Evolutionary conservation across 2,797 vertebrate species (phyloP).

Genomic region (Psittacula derbiana): DNA sequence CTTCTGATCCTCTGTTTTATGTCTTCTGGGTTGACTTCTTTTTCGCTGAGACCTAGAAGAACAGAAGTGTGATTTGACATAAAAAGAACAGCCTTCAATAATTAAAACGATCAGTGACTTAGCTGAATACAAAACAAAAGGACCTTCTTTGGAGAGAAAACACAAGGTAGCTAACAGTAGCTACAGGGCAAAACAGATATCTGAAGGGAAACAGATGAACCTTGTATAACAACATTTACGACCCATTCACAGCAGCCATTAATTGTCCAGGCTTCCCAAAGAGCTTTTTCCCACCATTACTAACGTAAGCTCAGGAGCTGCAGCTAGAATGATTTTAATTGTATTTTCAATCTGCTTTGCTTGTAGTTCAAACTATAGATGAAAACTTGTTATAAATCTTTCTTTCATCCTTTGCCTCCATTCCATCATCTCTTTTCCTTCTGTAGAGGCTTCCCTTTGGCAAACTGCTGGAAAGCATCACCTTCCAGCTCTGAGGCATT

Average conservation of each 20-base stretch:
- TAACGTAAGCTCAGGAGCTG: background rate
- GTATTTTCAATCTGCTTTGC: background rate
- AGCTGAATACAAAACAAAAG: background rate
- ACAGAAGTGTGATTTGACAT: background rate
- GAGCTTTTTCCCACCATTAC: background rate
- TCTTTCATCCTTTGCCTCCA: constrained; percentile 5
- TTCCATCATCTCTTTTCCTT: background rate
- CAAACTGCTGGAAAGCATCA: constrained; percentile 31
- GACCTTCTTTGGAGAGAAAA: constrained; percentile 17
- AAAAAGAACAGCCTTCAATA: background rate
- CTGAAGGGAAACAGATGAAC: constrained; percentile 45
- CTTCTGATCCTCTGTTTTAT: constrained; percentile 92
- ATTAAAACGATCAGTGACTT: background rate
- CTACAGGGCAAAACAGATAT: background rate
- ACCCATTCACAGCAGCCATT: constrained; percentile 4
- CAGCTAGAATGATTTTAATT: background rate
- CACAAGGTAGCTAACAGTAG: constrained; percentile 19
- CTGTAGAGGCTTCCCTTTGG: background rate
- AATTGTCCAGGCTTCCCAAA: background rate
- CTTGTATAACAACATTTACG: background rate
- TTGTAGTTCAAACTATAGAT: background rate
- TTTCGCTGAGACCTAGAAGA: constrained; percentile 86
- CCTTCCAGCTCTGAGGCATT: background rate
- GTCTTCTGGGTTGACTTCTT: constrained; percentile 86
- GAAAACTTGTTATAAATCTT: background rate